Base-by-base conservation (phyloP, 1,140 invertebrate genomes). In the Centruroides sculpturatus region DNA sequence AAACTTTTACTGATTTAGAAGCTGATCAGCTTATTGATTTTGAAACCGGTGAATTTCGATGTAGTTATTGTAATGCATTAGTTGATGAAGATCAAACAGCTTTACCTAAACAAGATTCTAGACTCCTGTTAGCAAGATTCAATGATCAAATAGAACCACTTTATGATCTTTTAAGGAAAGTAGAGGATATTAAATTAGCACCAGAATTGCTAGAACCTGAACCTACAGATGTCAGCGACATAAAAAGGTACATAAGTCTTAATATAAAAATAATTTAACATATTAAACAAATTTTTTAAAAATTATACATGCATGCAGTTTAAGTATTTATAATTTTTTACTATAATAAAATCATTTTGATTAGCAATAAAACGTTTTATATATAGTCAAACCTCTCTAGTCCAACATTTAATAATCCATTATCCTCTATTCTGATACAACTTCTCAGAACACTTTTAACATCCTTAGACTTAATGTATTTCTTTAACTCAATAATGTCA, bases 71-170 rank as follows among this genome's bases (percentile, higher is more conserved):
- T 73, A 80, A 82, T 54, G 81, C 84, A 71, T 79, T 89, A 9
- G 92, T 98, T 1, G 88, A 93, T 72, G 93, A 98, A 76, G 92
- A 97, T 78, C 85, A 87, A 67, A 90, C 89, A 52, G 90, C 89
- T 35, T 77, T 92, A 63, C 90, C 92, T 1, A 89, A 91, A 71
- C 89, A 91, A 73, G 92, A 96, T 74, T 93, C 90, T 5, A 77
- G 92, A 61, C 76, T 94, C 51, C 75, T 94, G 66, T 75, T 97
- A 65, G 91, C 91, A 1, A 89, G 72, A 50, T 97, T 94, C 71
- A 97, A 97, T 72, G 89, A 93, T 72, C 90, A 94, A 71, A 77
- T 97, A 63, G 87, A 96, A 75, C 87, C 89, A 1, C 76, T 97
- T 4, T 96, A 89, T 73, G 84, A 88, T 66, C 74, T 98, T 23